Conservation (phyloP, 2,113 vertebrate genomes). For the Sander vitreus region DNA sequence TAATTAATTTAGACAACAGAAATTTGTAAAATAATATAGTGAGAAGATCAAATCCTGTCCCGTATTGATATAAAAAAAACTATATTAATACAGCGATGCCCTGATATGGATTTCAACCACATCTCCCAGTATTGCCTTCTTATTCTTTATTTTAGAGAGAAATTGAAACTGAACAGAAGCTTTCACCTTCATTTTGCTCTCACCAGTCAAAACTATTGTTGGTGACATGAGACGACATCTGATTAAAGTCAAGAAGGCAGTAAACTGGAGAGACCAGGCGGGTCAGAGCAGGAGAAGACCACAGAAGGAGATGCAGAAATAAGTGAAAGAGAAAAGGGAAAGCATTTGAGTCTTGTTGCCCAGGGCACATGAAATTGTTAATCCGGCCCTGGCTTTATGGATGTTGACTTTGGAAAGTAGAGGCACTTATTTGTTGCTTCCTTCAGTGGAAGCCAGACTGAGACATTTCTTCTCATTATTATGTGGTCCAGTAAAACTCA, state of each 20-base stretch:
- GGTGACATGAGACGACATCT: neutral
- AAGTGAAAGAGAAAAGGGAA: too few relatives aligned
- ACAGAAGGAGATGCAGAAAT: too few relatives aligned
- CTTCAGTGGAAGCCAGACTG: neutral
- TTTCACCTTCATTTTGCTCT: neutral
- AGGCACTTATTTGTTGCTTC: slow-evolving; percentile 17
- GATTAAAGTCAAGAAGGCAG: neutral
- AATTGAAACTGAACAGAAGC: neutral
- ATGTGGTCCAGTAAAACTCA: slow-evolving; percentile 38
- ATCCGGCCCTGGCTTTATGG: neutral
- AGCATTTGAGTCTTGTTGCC: too few relatives aligned
- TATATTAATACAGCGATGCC: neutral
- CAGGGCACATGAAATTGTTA: too few relatives aligned
- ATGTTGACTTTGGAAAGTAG: slow-evolving; percentile 16
- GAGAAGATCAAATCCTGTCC: neutral
- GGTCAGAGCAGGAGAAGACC: too few relatives aligned
- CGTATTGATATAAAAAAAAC: neutral
- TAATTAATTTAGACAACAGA: neutral
- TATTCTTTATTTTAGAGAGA: neutral
- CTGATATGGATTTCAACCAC: neutral
- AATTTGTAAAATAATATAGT: neutral
- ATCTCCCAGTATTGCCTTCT: neutral
- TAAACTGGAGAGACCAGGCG: too few relatives aligned
- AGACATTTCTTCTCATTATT: slow-evolving; percentile 12
- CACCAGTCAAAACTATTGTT: slow-evolving; percentile 2